phyloP scores from a whole-genome alignment of 2,113 vertebrate genomes.

The Orcinus orca region DNA sequence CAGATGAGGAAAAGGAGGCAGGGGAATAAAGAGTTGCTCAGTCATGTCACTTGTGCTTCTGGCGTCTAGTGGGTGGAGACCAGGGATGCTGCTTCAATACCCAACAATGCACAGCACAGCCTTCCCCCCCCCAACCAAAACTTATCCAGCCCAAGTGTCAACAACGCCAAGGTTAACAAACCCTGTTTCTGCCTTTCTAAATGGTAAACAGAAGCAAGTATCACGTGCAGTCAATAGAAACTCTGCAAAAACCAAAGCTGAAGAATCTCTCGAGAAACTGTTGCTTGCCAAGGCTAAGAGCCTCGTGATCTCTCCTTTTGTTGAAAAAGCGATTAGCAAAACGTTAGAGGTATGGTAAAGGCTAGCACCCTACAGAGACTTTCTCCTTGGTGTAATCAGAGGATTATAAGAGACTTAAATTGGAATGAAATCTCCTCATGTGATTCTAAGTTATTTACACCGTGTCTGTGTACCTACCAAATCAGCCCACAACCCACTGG shows the following conservation, averaged over 20 bases:
- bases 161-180: neutral
- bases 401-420: neutral
- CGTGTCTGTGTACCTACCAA: neutral
- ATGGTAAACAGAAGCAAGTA: neutral
- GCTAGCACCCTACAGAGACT: neutral
- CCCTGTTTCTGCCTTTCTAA: neutral
- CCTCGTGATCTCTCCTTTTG: neutral
- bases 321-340: neutral
- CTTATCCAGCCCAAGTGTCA: neutral
- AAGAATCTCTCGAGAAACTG: neutral
- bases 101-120: neutral
- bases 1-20: neutral
- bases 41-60: neutral
- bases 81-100: neutral
- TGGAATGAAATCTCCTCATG: neutral
- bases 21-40: slow-evolving; percentile 12
- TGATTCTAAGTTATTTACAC: neutral
- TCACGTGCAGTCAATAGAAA: neutral
- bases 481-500: neutral
- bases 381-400: neutral
- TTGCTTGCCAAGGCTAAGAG: neutral
- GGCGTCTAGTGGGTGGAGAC: neutral
- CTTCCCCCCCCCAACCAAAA: neutral
- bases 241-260: neutral
- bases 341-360: neutral